Conservation (phyloP, 2,888 invertebrate genomes). For the Diogma glabrata region DNA sequence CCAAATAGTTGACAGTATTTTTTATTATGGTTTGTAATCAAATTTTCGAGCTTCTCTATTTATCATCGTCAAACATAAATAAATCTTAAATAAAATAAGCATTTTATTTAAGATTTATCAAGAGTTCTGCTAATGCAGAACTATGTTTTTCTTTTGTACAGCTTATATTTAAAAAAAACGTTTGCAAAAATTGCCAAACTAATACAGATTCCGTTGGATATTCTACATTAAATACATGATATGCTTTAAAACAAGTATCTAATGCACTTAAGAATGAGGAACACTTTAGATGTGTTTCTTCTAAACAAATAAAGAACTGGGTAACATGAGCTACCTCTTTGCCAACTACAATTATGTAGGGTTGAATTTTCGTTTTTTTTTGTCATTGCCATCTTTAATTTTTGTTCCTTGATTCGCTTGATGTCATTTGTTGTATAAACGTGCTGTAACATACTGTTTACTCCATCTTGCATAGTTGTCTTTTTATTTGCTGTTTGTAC, state of each 20-base stretch:
- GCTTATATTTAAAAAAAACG: slow-evolving; percentile 5
- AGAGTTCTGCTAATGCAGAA: too few species aligned
- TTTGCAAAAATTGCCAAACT: slow-evolving; percentile 9
- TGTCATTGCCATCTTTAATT: not conserved
- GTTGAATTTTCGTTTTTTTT: slow-evolving; percentile 5
- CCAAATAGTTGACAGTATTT: too few species aligned
- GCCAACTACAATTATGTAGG: not conserved
- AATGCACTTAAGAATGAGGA: slow-evolving; percentile 1
- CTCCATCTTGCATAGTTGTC: slow-evolving; percentile 1
- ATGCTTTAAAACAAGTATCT: slow-evolving; percentile 7
- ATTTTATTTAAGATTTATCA: too few species aligned
- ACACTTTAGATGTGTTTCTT: not conserved
- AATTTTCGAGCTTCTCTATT: too few species aligned
- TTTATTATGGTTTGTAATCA: too few species aligned
- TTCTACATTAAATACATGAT: slow-evolving; percentile 2
- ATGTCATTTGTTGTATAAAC: not conserved
- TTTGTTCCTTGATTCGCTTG: not conserved
- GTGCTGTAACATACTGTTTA: not conserved
- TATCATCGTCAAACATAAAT: too few species aligned
- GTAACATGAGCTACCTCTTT: not conserved
- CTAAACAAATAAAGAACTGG: slow-evolving; percentile 3
- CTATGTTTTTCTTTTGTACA: too few species aligned
- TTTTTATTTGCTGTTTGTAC: too few species aligned
- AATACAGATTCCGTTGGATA: slow-evolving; percentile 4
- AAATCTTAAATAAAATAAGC: too few species aligned